Evolutionary conservation across 2,888 invertebrate species (phyloP), one percentile per base, ranked within the genome.

Genomic region (Synergus japonicus): DNA sequence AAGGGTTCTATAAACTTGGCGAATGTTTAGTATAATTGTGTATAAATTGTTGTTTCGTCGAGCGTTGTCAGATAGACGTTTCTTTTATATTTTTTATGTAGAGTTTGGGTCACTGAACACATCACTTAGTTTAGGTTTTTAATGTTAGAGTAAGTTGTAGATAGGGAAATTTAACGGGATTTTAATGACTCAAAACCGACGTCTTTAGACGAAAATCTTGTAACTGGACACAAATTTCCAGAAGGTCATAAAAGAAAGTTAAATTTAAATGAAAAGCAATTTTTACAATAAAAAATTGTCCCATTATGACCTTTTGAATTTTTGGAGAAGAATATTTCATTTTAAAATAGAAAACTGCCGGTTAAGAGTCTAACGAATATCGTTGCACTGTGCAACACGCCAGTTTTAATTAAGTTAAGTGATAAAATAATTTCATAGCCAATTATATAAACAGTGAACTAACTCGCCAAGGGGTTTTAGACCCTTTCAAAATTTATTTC

Each of bases 401-500:
- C 73, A 73, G 54, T 73, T 49, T 29, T 29, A 29, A 29, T 46
- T 49, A 37, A 9, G n/a, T 13, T 73, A 37, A 49, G 37, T 8
- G 22, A 73, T 49, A 73, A 73, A 46, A 73, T 78, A 63, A 78
- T 78, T 82, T 60, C n/a, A 60, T 76, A 78, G 77, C 67, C 73
- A 78, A 78, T 77, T 66, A 67, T 49, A 37, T 37, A 73, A 66
- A 77, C 77, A 80, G 76, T 80, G 12, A 76, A 84, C 67, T 80
- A 84, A 87, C 85, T 87, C 85, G 87, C 86, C 86, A 87, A 76
- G 87, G 88, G 87, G 88, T 83, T 83, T 85, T 88, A 88, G 87
- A 85, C 87, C 84, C 87, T 77, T 87, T 86, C 78, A 88, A 88
- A 86, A 89, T 85, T 89, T 85, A 89, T 88, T 88, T 90, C 90